Evolutionary conservation across 2,888 invertebrate genomes (phyloP).

Genomic region (Zaprionus bogoriensis): DNA sequence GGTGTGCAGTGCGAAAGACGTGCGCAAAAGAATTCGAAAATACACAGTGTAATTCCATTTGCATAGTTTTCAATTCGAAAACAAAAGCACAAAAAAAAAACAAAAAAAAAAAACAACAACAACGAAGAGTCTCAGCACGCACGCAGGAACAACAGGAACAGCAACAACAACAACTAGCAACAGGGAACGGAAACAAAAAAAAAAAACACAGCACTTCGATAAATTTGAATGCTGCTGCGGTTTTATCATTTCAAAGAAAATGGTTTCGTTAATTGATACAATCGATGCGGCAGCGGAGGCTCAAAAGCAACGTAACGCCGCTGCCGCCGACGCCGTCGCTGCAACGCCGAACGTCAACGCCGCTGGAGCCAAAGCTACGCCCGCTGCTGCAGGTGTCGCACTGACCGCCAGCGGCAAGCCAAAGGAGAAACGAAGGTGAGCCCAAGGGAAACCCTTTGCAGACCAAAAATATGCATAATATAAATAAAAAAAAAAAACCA

Average conservation of each 20-base stretch:
- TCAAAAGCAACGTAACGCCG: constrained; percentile 58
- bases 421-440: constrained; percentile 89
- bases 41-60: constrained; percentile 32
- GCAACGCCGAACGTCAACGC: constrained; percentile 32
- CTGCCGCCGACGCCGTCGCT: constrained; percentile 44
- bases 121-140: constrained; percentile 46
- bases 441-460: not conserved
- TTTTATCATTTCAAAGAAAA: constrained; percentile 60
- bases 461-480: not conserved
- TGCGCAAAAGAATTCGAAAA: constrained; percentile 43
- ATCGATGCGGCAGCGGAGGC: constrained; percentile 70
- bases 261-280: constrained; percentile 76
- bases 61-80: constrained; percentile 13
- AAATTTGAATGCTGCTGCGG: constrained; percentile 61
- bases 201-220: constrained; percentile 23
- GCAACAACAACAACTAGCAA: constrained; percentile 19
- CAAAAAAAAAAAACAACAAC: constrained; percentile 2
- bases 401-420: constrained; percentile 82
- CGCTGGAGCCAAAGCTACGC: constrained; percentile 25
- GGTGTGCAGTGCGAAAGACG: constrained; percentile 50
- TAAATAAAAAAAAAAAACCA: constrained; percentile 1
- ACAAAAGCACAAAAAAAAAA: not conserved
- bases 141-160: constrained; percentile 28
- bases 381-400: constrained; percentile 39
- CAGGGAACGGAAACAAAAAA: constrained; percentile 18